Base-by-base conservation (phyloP, 2,888 invertebrate genomes). In the Syrista parreyssii region DNA sequence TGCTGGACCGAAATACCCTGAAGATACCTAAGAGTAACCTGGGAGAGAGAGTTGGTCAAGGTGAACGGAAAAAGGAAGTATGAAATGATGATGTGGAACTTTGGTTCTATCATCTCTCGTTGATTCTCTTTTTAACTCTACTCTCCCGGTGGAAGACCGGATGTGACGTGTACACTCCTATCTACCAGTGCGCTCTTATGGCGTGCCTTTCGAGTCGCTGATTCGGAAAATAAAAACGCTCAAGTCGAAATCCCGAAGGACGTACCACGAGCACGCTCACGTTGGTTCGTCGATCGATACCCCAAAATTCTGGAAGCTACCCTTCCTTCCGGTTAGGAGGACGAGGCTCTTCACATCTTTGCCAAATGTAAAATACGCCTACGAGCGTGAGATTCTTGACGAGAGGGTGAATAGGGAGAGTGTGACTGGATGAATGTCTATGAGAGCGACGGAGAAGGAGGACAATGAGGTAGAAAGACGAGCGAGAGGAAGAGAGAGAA, bases 361-460 rank as follows among this genome's bases (percentile, higher is more conserved):
- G 82, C 82, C 83, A 84, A 87, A 88, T 88, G 86, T 83, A 84
- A 88, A 88, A 84, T 87, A 82, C 82, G 85, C 85, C 83, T 82
- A 84, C 36, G 34, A 33, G 74, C 23, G 73, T 68, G 75, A 76
- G 75, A 75, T 77, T 78, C 76, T 77, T 76, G 75, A 55, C 74
- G 30, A 79, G 76, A 75, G 72, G 75, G 33, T 73, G n/a, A 81
- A 74, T 55, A 55, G 55, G 9, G 1, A 6, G 55, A 55, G 55
- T 9, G 55, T 0, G 23, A 23, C 55, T 78, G 76, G 34, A 36
- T 74, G 79, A 79, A 81, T 79, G 75, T 78, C 73, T 78, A 76
- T 79, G 73, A 75, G 55, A 31, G 40, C 33, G 76, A 35, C 74
- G 68, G 9, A 55, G 55, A 55, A 23, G 0, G 23, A 55, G 23